Conservation (phyloP, 2,113 vertebrate species). For the Hydrochoerus hydrochaeris region DNA sequence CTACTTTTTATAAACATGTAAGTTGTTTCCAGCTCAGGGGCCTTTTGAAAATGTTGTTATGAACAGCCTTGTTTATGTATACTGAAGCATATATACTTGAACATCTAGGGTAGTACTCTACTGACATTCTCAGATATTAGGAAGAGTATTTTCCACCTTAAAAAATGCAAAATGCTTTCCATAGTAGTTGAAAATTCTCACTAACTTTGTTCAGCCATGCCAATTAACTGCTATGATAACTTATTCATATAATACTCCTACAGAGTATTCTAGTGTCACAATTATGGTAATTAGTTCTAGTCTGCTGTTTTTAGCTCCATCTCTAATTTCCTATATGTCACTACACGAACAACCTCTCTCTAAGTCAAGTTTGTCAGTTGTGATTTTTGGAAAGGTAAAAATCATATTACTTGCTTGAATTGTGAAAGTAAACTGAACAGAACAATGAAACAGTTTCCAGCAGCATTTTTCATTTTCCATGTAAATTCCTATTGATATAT, state of each 20-base stretch:
- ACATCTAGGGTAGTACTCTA: neutral
- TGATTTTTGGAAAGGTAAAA: neutral
- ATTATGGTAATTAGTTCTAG: neutral
- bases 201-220: neutral
- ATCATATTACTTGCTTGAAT: neutral
- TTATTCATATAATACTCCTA: neutral
- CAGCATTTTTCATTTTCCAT: neutral
- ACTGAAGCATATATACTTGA: neutral
- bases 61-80: neutral
- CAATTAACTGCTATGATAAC: neutral
- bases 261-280: neutral
- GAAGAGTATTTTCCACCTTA: neutral
- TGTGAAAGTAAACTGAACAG: neutral
- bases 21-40: neutral
- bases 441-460: neutral
- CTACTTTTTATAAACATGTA: neutral
- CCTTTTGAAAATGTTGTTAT: neutral
- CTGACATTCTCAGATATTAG: neutral
- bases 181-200: constrained; percentile 15
- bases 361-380: neutral
- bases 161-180: constrained; percentile 24
- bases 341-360: neutral
- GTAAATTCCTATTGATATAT: neutral
- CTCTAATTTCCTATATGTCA: neutral
- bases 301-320: neutral